phyloP scores from a whole-genome alignment of 2,888 invertebrate genomes.

The Spilosoma lubricipeda region DNA sequence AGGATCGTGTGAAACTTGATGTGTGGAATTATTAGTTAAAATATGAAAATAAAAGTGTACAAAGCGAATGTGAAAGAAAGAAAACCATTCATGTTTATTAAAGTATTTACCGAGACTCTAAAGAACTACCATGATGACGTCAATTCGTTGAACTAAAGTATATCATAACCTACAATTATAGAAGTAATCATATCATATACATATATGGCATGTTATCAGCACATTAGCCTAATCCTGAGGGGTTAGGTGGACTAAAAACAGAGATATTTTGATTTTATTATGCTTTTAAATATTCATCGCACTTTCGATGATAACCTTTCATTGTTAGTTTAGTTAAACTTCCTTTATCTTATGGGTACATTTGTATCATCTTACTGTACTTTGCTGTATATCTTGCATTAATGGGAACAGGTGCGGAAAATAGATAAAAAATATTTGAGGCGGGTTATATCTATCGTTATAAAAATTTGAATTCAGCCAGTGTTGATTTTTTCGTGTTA shows the following conservation, averaged over 20 bases:
- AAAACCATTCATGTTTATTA: neutral
- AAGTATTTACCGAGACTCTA: neutral
- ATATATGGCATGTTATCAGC: neutral
- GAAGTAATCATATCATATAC: neutral
- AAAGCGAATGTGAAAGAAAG: neutral
- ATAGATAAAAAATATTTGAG: neutral
- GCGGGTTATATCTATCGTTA: too few relatives aligned
- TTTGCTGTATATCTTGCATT: too few relatives aligned
- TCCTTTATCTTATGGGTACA: neutral
- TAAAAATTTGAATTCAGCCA: too few relatives aligned
- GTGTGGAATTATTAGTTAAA: too few relatives aligned
- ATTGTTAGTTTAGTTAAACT: neutral
- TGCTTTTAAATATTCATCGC: neutral
- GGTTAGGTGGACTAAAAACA: neutral
- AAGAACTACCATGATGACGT: neutral
- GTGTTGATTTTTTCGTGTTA: too few relatives aligned
- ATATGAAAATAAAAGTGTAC: too few relatives aligned
- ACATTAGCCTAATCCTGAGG: constrained; percentile 7
- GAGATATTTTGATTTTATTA: neutral
- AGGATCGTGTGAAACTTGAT: too few relatives aligned
- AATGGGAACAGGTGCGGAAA: too few relatives aligned
- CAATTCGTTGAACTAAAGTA: neutral
- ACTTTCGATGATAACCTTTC: neutral
- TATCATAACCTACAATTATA: constrained; percentile 2
- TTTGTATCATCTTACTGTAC: neutral